Conservation (phyloP, 1,140 invertebrate genomes). For the Penaeus indicus region DNA sequence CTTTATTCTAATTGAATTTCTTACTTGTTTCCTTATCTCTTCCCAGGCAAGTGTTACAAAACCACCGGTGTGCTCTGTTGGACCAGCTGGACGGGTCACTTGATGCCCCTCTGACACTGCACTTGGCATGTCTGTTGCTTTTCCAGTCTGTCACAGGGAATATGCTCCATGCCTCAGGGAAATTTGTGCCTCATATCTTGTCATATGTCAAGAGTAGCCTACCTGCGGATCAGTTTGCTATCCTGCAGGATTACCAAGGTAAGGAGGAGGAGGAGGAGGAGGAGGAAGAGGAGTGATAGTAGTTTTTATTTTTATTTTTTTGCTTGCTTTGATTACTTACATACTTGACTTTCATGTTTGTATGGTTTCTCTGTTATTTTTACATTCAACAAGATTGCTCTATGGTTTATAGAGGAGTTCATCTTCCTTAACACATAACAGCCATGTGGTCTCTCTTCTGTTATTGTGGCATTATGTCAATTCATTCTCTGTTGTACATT, state of each 20-base stretch:
- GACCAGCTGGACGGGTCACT: conserved; percentile 80
- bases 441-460: not conserved
- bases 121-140: conserved; percentile 83
- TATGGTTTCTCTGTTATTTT: too few species aligned
- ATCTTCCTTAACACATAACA: not conserved
- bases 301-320: not conserved
- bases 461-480: not conserved
- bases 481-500: not conserved
- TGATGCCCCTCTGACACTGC: conserved; percentile 87
- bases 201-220: conserved; percentile 80
- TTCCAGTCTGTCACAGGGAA: conserved; percentile 81
- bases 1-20: conserved; percentile 31
- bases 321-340: not conserved
- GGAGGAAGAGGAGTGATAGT: not conserved
- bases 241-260: conserved; percentile 85
- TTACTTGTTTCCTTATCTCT: conserved; percentile 66
- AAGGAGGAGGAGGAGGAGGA: conserved; percentile 59
- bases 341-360: too few species aligned
- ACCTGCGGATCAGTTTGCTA: conserved; percentile 75
- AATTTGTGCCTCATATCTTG: conserved; percentile 87
- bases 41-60: conserved; percentile 76
- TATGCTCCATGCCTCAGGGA: conserved; percentile 91
- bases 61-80: conserved; percentile 84
- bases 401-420: too few species aligned
- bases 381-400: too few species aligned